A percentile compares a stretch with the other conserved stretches of the same genome.
phyloP scores from a whole-genome alignment of 2,113 vertebrate species.

The Mobula hypostoma region DNA sequence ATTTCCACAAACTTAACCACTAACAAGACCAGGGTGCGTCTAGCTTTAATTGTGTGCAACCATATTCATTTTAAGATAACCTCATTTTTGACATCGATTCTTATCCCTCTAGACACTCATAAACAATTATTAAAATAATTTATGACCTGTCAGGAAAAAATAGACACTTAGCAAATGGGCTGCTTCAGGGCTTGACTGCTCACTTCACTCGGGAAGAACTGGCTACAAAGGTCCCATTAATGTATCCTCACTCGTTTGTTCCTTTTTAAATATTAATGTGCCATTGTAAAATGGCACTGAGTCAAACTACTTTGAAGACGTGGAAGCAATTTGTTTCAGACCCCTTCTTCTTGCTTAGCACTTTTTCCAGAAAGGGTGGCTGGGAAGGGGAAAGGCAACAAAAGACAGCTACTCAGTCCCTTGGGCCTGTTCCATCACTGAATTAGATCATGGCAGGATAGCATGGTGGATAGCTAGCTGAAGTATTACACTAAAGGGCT shows the following conservation, averaged over 20 bases:
- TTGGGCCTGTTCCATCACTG: neutral
- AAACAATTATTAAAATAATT: conserved; percentile 32
- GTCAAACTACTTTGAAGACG: neutral
- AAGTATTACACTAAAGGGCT: too few relatives aligned
- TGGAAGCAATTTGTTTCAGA: neutral
- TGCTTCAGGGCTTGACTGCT: neutral
- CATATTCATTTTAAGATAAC: conserved; percentile 17
- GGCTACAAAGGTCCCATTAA: neutral
- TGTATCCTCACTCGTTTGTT: conserved; percentile 8
- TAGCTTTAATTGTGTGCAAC: neutral
- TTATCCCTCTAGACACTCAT: neutral
- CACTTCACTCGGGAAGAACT: neutral
- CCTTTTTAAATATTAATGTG: neutral
- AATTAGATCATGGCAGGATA: neutral
- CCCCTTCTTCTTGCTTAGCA: neutral
- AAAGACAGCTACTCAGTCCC: neutral
- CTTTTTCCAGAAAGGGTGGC: neutral
- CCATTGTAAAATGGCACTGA: neutral
- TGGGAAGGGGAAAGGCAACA: neutral
- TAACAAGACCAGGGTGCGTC: neutral
- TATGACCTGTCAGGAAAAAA: conserved; percentile 11
- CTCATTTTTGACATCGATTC: conserved; percentile 1
- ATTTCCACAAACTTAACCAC: neutral
- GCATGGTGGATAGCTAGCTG: too few relatives aligned
- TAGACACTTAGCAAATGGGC: conserved; percentile 12